Evolutionary conservation across 2,113 vertebrate genomes (phyloP), one percentile per base, ranked within the genome.

Genomic region (Gopherus flavomarginatus): DNA sequence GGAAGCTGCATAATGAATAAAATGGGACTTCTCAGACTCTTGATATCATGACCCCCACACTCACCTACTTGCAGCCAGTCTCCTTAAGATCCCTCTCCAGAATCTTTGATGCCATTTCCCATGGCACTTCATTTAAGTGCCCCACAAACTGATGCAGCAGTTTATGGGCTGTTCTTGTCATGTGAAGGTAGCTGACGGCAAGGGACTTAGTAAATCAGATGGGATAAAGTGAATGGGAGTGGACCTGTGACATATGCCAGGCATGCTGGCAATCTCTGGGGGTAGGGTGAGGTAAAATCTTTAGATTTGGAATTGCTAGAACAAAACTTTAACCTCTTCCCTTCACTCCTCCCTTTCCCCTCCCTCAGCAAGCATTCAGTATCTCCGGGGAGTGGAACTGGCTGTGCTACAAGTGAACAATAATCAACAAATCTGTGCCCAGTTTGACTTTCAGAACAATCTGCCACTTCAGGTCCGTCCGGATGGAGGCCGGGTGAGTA

Each of bases 391-490:
- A 2, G 98, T 94, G 2, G 97, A 98, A 94, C 80, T 98, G 27
- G 94, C 97, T 1, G 87, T 99, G 85, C 93, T 98, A 89, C 98
- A 98, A 53, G 81, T 97, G 92, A 97, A 31, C 92, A 98, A 88
- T 93, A 98, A 98, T 1, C 96, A 96, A 27, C 96, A 93, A 11
- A 10, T 98, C 59, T 98, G 98, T 0, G 94, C 98, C 72, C 95
- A 97, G 91, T 98, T 98, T 42, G 95, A 98, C 85, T 98, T 98
- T 92, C 98, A 97, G 91, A 97, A 98, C 95, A 95, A 12, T 22
- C 79, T 98, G 84, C 54, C 47, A 0, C 90, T 96, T 83, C 98
- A 98, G 83, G 92, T 97, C 81, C 95, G 93, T 79, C 96, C 96
- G 0, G 93, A 96, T 44, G 94, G 88, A 79, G 93, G 94, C 59